Base-by-base conservation (phyloP, 1,140 invertebrate species). In the Helicoverpa zea region DNA sequence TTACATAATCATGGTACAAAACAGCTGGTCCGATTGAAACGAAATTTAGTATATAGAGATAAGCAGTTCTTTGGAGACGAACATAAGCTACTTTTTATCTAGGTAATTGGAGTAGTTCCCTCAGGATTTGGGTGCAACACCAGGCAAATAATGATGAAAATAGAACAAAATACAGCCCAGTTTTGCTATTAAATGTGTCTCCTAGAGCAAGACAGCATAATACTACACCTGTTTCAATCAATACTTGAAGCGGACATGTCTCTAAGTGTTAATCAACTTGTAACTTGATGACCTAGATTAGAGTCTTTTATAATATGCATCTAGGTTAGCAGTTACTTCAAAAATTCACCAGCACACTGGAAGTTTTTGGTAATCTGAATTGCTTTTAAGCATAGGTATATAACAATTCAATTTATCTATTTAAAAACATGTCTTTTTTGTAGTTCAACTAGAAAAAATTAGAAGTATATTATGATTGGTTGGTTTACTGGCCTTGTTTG, bases 271-370 rank as follows among this genome's bases (percentile, higher is more conserved):
- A 49, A 66, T 66, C 63, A 66, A 66, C 63, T 66, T 49, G 43
- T 49, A 18, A 66, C 13, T 66, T 66, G 63, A 66, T 66, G 63
- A 66, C 63, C 63, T 66, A 66, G 63, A 66, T 64, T 63, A 64
- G 61, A 64, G n/a, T 43, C 61, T 64, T 64, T 64, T 64, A 58
- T 43, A 43, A 43, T 64, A 64, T 64, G 61, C 61, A 64, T 43
- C 13, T 64, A 64, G 61, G 61, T 64, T 64, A 64, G 61, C 35
- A 58, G 56, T 43, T 43, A 43, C n/a, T 64, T 64, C 47, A 47
- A 64, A 43, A 64, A n/a, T 64, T 58, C 56, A 58, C 16, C 16
- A 18, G n/a, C 35, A 64, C 30, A 43, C 7, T n/a, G 61, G 30
- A 64, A 64, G 35, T 66, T 66, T 66, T 66, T 16, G 47, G 35